Evolutionary conservation across 2,888 invertebrate genomes (phyloP).

Genomic region (Dynastes maya): DNA sequence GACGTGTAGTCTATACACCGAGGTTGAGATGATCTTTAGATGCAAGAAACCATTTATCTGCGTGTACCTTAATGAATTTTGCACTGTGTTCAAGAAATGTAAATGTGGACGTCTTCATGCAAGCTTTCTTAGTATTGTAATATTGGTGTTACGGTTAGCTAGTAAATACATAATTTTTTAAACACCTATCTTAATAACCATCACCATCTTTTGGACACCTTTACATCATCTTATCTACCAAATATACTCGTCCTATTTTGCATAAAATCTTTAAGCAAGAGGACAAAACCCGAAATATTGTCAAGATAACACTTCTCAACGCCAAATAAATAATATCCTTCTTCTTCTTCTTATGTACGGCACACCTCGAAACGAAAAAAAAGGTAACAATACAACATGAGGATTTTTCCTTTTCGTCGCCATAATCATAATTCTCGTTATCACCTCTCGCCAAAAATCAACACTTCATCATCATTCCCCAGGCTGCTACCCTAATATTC

Average conservation of each 20-base stretch:
- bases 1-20: too few species aligned
- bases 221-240: too few species aligned
- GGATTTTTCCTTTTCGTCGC: neutral
- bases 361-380: neutral
- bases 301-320: constrained; percentile 9
- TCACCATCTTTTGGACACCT: too few species aligned
- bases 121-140: too few species aligned
- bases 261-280: neutral
- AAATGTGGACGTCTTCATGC: too few species aligned
- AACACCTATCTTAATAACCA: too few species aligned
- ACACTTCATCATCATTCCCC: constrained; percentile 42
- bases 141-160: too few species aligned
- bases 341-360: neutral
- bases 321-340: constrained; percentile 22
- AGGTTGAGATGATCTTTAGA: too few species aligned
- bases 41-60: too few species aligned
- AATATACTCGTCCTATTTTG: neutral
- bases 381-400: neutral
- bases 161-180: too few species aligned
- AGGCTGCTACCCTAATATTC: constrained; percentile 7
- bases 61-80: too few species aligned
- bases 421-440: constrained; percentile 38
- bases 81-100: too few species aligned
- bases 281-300: neutral
- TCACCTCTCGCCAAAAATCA: constrained; percentile 46